phyloP scores from a whole-genome alignment of 2,888 invertebrate species.

The Acrocyrtus sp. region DNA sequence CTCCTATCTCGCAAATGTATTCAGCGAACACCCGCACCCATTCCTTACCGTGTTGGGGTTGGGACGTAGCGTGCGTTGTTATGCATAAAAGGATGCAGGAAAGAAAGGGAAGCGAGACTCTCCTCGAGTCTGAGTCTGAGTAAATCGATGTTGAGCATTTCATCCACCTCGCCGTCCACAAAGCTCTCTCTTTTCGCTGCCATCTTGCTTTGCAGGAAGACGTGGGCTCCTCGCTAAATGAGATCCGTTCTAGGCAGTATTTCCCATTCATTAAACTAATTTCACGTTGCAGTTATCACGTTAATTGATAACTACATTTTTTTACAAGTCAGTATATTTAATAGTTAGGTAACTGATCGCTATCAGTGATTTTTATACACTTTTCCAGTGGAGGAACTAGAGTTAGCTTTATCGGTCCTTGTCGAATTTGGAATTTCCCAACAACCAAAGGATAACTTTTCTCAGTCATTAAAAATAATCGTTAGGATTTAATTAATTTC shows the following conservation, averaged over 20 bases:
- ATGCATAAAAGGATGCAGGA: too few species aligned
- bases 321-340: not conserved
- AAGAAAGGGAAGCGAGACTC: too few species aligned
- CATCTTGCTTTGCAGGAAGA: conserved; percentile 35
- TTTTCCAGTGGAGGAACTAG: too few species aligned
- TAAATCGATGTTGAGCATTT: not conserved
- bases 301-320: not conserved
- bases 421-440: not conserved
- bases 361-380: not conserved
- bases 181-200: conserved; percentile 45
- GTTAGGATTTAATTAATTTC: not conserved
- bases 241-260: conserved; percentile 2
- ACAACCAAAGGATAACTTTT: not conserved
- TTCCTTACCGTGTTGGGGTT: too few species aligned
- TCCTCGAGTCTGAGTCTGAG: too few species aligned
- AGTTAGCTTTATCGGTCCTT: too few species aligned
- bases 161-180: conserved; percentile 7
- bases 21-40: too few species aligned
- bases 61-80: too few species aligned
- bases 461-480: not conserved
- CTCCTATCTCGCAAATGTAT: too few species aligned
- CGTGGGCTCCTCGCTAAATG: not conserved
- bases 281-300: not conserved
- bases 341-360: not conserved
- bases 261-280: conserved; percentile 2